phyloP scores from a whole-genome alignment of 2,888 invertebrate genomes.

The Toxonevra muliebris region DNA sequence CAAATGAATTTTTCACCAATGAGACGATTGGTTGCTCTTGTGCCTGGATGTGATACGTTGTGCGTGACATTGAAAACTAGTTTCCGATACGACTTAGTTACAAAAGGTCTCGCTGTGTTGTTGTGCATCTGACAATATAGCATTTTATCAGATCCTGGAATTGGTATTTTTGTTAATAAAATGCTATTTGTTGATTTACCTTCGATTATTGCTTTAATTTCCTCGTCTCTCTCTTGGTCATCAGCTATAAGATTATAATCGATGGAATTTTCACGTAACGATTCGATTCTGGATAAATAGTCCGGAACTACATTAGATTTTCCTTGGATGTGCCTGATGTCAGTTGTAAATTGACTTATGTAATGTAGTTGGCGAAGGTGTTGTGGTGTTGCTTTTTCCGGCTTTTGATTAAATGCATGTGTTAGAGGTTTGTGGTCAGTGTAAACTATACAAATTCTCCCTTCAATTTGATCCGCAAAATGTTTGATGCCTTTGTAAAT shows the following conservation, averaged over 20 bases:
- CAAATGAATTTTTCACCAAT: slow-evolving; percentile 26
- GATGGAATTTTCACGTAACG: neutral
- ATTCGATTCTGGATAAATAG: slow-evolving; percentile 18
- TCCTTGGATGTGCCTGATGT: no score
- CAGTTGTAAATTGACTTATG: no score
- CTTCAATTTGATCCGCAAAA: slow-evolving; percentile 60
- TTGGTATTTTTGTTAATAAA: slow-evolving; percentile 12
- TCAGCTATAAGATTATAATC: slow-evolving; percentile 15
- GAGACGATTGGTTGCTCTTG: slow-evolving; percentile 15
- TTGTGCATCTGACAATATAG: slow-evolving; percentile 23
- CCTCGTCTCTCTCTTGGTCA: slow-evolving; percentile 16
- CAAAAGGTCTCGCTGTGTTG: neutral
- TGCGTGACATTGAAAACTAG: slow-evolving; percentile 18
- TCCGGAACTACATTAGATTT: slow-evolving; percentile 11
- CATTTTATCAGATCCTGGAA: neutral
- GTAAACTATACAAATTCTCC: slow-evolving; percentile 49
- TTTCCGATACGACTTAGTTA: no score
- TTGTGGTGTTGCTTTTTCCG: slow-evolving; percentile 17
- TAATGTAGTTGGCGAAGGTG: slow-evolving; percentile 25
- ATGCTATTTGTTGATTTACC: no score
- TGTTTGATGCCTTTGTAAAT: slow-evolving; percentile 56
- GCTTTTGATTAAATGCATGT: no score
- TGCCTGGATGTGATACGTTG: slow-evolving; percentile 22
- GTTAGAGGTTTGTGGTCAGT: no score
- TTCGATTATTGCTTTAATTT: no score